These are phyloP conservation scores for Excalfactoria chinensis DNA, from an alignment of 2,113 vertebrate genomes.

Conservation along the genomic window DNA sequence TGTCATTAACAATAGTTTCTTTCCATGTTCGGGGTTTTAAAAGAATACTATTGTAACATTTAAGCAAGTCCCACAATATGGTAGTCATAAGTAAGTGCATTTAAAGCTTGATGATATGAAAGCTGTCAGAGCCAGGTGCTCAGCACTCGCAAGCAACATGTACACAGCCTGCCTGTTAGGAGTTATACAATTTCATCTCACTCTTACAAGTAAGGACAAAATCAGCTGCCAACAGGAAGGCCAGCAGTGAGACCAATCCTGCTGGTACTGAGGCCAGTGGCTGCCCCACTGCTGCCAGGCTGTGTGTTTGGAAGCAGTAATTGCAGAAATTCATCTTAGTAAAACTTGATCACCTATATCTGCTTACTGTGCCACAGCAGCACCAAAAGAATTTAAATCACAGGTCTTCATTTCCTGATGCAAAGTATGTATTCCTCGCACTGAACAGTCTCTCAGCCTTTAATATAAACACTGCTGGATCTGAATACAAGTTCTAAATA, in stretches of 20 bases:
- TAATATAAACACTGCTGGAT: neutral
- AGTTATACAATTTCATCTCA: neutral
- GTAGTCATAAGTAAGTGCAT: neutral
- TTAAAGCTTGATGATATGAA: neutral
- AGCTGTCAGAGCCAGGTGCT: constrained; percentile 4
- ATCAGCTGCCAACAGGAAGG: neutral
- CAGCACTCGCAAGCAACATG: neutral
- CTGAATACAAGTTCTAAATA: neutral
- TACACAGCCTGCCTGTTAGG: neutral
- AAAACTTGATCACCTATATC: neutral
- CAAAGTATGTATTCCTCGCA: neutral
- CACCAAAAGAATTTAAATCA: neutral
- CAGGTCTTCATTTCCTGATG: neutral
- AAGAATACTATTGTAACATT: neutral
- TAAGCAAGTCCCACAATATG: neutral
- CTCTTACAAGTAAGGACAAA: neutral
- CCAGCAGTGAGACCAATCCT: neutral
- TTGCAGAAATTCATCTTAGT: neutral
- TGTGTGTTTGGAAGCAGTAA: neutral
- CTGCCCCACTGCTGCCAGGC: neutral
- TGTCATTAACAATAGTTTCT: neutral
- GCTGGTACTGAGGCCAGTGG: neutral
- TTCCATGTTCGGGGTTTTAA: neutral
- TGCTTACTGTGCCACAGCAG: neutral
- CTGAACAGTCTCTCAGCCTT: neutral